These are phyloP conservation scores for Tympanuchus pallidicinctus DNA, from an alignment of 2,113 vertebrate species.

Conservation along the genomic window DNA sequence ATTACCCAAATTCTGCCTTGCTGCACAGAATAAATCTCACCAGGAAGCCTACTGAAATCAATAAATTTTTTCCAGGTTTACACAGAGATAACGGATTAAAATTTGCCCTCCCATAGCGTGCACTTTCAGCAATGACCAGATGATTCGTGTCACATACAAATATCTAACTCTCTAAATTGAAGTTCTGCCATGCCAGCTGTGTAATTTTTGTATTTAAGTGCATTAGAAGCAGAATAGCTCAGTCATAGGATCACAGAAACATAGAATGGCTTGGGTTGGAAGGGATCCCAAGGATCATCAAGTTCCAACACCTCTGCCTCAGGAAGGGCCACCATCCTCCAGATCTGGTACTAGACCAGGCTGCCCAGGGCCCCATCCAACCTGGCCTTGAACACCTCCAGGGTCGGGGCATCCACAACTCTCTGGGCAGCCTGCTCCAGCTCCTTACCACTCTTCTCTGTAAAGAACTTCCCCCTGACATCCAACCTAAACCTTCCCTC, in stretches of 20 bases:
- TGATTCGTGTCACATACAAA: neutral
- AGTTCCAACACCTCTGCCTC: too few relatives aligned
- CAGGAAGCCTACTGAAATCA: neutral
- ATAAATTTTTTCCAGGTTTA: neutral
- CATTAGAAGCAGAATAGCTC: neutral
- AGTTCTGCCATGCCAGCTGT: neutral
- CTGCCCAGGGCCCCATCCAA: too few relatives aligned
- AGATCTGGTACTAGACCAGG: too few relatives aligned
- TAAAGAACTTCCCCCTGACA: too few relatives aligned
- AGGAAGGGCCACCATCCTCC: too few relatives aligned
- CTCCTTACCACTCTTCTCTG: too few relatives aligned
- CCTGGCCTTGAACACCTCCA: too few relatives aligned
- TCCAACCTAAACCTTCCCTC: too few relatives aligned
- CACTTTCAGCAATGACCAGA: neutral
- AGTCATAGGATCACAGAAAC: neutral
- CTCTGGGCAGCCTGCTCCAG: too few relatives aligned
- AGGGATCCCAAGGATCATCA: too few relatives aligned
- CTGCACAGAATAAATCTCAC: neutral
- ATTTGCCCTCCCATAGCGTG: neutral
- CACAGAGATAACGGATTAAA: neutral
- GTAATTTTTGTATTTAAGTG: neutral
- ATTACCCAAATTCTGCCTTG: constrained; percentile 1
- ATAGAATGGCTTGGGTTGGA: too few relatives aligned
- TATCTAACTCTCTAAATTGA: neutral
- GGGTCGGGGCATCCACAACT: too few relatives aligned